Evolutionary conservation across 2,888 invertebrate species (phyloP), one percentile per base, ranked within the genome.

Genomic region (Margaritifera margaritifera): DNA sequence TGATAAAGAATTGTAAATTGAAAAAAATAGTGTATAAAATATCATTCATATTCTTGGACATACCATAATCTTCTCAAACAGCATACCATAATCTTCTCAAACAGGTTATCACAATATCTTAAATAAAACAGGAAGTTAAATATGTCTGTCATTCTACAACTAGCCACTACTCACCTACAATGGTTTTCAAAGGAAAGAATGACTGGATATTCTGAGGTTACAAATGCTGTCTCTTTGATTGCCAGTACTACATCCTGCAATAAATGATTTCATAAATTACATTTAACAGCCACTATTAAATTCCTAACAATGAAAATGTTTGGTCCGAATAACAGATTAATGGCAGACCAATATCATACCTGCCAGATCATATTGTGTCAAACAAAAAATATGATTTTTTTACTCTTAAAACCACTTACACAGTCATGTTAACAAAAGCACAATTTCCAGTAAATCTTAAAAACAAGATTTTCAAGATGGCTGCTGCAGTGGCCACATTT

Each of bases 161-260:
- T 62, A n/a, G 25, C 11, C 6, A 62, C 8, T 52, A 76, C 84
- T 80, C 79, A 91, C 91, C 97, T 97, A 92, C 99, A 99, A 91
- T 99, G 99, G 92, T 99, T 99, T 92, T 99, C 99, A 90, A 99
- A 99, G 50, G 99, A 99, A 66, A 99, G 92, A 80, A 99, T 98
- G 65, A 99, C 94, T 0, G 99, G 99, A 90, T 94, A 98, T 84
- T 99, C 98, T 6, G 98, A 97, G 2, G 99, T 97, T 62, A 99
- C 97, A 91, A 99, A 99, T 56, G 99, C 99, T 5, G 98, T 98
- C 91, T 99, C 99, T 77, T 97, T 92, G 71, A 99, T 94, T 5
- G 99, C 99, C 90, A 96, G 95, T 84, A 99, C 98, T 58, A 98
- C 99, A 91, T 99, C 95, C 92, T 91, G 79, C 51, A 86, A 86